Percentiles rank a stretch among this genome's conserved stretches.
These are phyloP conservation scores for Dendrocincla fuliginosa DNA, from an alignment of 2,797 vertebrate genomes.

Conservation along the genomic window DNA sequence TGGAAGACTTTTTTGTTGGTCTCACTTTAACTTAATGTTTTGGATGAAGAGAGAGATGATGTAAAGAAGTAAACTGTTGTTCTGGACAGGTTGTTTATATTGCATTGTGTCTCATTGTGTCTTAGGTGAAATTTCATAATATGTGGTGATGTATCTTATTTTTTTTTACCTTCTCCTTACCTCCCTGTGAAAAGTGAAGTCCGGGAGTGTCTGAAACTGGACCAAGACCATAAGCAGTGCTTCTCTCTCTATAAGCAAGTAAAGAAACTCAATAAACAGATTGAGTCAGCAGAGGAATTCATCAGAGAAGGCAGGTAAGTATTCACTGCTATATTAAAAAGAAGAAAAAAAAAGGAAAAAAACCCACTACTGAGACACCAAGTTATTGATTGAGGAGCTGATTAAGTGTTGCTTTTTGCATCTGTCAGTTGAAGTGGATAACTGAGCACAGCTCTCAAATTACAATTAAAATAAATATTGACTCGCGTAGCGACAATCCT, in stretches of 20 bases:
- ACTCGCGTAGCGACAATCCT: not conserved
- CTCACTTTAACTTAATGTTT: not conserved
- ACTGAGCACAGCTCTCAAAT: conserved; percentile 9
- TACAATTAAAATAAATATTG: conserved; percentile 48
- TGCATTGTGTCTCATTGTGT: not conserved
- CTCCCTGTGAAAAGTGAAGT: conserved; percentile 84
- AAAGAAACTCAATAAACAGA: conserved; percentile 96
- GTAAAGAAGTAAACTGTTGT: not conserved
- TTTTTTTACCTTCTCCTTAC: not conserved
- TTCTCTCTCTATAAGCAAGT: conserved; percentile 97
- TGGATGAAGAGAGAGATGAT: not conserved
- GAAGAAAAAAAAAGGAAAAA: not conserved
- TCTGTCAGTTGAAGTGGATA: conserved; percentile 33
- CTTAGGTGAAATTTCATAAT: not conserved
- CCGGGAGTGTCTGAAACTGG: conserved; percentile 95
- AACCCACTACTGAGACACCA: not conserved
- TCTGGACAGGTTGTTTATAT: not conserved
- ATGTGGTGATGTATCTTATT: not conserved
- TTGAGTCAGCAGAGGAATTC: conserved; percentile 89
- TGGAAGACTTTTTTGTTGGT: not conserved
- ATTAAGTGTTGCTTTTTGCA: conserved; percentile 34
- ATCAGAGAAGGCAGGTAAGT: conserved; percentile 91
- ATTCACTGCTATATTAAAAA: not conserved
- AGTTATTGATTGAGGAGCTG: not conserved
- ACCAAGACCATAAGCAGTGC: conserved; percentile 95